Evolutionary conservation across 2,113 vertebrate species (phyloP), one percentile per base, ranked within the genome.

Genomic region (Clupea harengus): DNA sequence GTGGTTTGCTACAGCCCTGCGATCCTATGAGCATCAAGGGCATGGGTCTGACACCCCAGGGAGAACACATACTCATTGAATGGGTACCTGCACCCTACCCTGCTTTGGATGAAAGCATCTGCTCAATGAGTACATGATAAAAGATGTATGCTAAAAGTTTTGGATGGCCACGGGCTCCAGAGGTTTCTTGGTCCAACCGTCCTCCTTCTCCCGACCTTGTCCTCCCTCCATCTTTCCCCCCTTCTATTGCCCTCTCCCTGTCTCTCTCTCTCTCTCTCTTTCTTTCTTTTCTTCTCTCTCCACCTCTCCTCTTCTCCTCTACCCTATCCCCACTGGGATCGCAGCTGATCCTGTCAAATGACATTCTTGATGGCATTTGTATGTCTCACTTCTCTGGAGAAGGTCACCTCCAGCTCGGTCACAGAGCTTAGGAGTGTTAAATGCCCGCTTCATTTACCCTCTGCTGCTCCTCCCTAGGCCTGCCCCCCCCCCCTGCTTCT

Each of bases 341-440:
- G 32, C 72, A 39, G 72, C 72, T 78, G 72, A 78, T 78, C 72
- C 28, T 78, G 72, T 78, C 72, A 32, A 78, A 78, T 78, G 72
- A 78, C 72, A 78, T 78, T 78, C 72, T 78, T 78, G 72, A 78
- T 78, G 72, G 72, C 72, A 78, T 78, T 78, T 78, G 72, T 78
- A 39, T 18, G 32, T 78, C 72, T 78, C 72, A 78, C 72, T 78
- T 10, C 72, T 32, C 28, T 4, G 28, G 28, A 32, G 28, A 78
- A 78, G 72, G 72, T 78, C 72, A 78, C 72, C 72, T 78, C 72
- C 28, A 78, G 72, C 67, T 25, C 60, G 60, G 22, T 64, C 22
- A n/a, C 54, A 64, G 60, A 25, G 60, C 60, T 64, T 64, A 25
- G 6, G 60, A 25, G 60, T 64, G 60, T 25, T 39, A 64, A 64